Conservation (phyloP, 2,797 vertebrate species). For the Phrynocephalus vlangalii region DNA sequence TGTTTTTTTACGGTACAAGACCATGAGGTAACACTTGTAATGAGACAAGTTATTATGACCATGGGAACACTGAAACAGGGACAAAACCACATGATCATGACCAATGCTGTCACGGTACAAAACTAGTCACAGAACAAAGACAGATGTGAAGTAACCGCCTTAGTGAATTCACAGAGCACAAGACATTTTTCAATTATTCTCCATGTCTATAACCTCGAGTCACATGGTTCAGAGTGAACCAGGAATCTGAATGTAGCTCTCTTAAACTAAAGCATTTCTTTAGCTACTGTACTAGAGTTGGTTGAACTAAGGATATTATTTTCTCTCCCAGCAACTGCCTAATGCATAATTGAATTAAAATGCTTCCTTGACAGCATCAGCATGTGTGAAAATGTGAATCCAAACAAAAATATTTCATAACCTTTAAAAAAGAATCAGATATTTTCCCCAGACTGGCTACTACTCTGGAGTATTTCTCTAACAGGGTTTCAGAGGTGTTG, state of each 20-base stretch:
- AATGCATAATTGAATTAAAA: conserved; percentile 26
- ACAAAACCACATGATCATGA: too few species aligned
- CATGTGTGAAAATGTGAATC: conserved; percentile 51
- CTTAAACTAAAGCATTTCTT: background rate
- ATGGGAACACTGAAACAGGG: too few species aligned
- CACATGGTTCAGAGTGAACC: too few species aligned
- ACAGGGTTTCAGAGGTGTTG: conserved; percentile 45
- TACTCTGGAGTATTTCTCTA: conserved; percentile 53
- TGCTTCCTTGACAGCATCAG: conserved; percentile 32
- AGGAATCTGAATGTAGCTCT: background rate
- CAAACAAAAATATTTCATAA: conserved; percentile 37
- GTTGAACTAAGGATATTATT: background rate
- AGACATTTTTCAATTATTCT: too few species aligned
- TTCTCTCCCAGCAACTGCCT: background rate
- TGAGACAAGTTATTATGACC: too few species aligned
- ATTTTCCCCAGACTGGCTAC: conserved; percentile 36
- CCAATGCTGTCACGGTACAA: too few species aligned
- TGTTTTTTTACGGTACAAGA: too few species aligned
- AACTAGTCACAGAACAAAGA: too few species aligned
- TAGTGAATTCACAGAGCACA: too few species aligned
- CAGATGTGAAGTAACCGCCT: too few species aligned
- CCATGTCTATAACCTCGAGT: too few species aligned
- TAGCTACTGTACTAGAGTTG: background rate
- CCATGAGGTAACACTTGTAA: too few species aligned
- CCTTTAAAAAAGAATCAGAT: conserved; percentile 54